Evolutionary conservation across 2,113 vertebrate species (phyloP).

Genomic region (Prochilodus magdalenae): DNA sequence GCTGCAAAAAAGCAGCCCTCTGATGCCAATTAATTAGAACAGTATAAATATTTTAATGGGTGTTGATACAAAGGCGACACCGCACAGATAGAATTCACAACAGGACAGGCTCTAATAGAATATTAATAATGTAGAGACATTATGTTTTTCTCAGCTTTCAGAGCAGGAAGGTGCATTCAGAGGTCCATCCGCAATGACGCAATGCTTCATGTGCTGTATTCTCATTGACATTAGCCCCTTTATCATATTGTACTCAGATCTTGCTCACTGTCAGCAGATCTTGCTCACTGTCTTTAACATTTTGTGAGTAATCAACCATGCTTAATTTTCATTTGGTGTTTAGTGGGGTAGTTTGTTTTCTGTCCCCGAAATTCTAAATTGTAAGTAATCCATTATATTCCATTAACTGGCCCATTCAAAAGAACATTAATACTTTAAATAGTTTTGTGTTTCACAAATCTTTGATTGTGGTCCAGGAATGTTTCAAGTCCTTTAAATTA

Average conservation of each 20-base stretch:
- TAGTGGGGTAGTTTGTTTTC: slow-evolving; percentile 33
- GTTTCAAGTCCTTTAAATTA: slow-evolving; percentile 50
- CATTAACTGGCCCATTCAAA: slow-evolving; percentile 30
- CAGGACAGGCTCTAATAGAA: slow-evolving; percentile 71
- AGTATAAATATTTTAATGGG: slow-evolving; percentile 80
- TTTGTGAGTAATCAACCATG: background rate
- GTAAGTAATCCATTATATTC: slow-evolving; percentile 23
- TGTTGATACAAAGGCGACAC: slow-evolving; percentile 74
- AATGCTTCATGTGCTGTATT: slow-evolving; percentile 11
- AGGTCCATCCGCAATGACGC: background rate
- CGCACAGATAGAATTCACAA: slow-evolving; percentile 75
- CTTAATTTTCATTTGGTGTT: slow-evolving; percentile 26
- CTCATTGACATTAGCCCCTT: slow-evolving; percentile 43
- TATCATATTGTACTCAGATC: background rate
- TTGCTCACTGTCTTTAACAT: slow-evolving; percentile 21
- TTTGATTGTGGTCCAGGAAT: slow-evolving; percentile 37
- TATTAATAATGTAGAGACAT: slow-evolving; percentile 75
- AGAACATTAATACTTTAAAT: slow-evolving; percentile 22
- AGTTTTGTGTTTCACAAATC: slow-evolving; percentile 45
- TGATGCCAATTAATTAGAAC: slow-evolving; percentile 79
- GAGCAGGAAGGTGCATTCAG: slow-evolving; percentile 56
- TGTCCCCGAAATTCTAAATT: slow-evolving; percentile 15
- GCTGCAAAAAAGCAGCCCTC: slow-evolving; percentile 65
- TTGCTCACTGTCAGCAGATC: background rate
- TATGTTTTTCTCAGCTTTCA: slow-evolving; percentile 67